Evolutionary conservation across 2,888 invertebrate species (phyloP), one percentile per base, ranked within the genome.

Genomic region (Trichopoda pennipes): DNA sequence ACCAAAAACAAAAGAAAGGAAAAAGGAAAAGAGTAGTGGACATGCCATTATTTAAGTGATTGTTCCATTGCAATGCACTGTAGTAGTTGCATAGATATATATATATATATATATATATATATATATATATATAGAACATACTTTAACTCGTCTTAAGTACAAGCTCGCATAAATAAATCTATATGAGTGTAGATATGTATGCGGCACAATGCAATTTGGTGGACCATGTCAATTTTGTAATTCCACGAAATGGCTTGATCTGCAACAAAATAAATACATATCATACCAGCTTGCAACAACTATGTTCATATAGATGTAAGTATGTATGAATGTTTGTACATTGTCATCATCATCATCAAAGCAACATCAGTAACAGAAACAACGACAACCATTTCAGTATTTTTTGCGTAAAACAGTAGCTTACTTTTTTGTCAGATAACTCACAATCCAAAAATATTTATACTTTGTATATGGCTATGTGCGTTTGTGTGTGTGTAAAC

Each of bases 151-250:
- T n/a, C n/a, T 7, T 28, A 42, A 23, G 53, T n/a, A 19, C 9
- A 38, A 12, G 12, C 38, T 38, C 38, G 12, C 12, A 12, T 38
- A 38, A 38, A 38, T 38, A 38, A 38, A 38, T 38, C 1, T 12
- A n/a, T 19, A 21, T 38, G 44, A 12, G 38, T 32, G 35, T 60
- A 42, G 7, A 38, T 60, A 19, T 3, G 44, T 64, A 19, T 47
- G 49, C 49, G 44, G 44, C 73, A 55, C 69, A 70, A 77, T 82
- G 68, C 79, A 82, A 63, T 82, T 82, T 82, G 79, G 79, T 73
- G 66, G 76, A 82, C 82, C 75, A 88, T 89, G 89, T 90, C 89
- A 89, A 89, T 89, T 89, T 88, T 88, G 86, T 88, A 89, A 89
- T 89, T 89, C 90, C 90, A 84, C 90, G 89, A 89, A 88, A 86